phyloP scores from a whole-genome alignment of 2,888 invertebrate genomes.

The Melanostoma mellinum region DNA sequence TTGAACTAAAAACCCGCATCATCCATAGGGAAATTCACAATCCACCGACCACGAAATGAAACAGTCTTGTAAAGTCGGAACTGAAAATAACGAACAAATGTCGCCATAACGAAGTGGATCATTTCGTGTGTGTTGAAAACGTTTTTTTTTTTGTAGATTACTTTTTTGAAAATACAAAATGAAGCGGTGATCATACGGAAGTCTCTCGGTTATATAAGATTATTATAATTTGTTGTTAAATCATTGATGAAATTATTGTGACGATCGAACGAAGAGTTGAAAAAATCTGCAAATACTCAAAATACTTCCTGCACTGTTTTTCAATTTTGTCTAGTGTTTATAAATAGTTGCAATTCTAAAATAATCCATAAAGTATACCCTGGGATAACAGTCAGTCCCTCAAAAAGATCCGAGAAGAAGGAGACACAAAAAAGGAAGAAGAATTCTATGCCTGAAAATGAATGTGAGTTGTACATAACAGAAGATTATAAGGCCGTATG shows the following conservation, averaged over 20 bases:
- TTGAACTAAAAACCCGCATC: conserved; percentile 35
- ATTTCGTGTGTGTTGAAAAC: conserved; percentile 30
- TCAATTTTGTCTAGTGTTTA: conserved; percentile 44
- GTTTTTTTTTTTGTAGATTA: conserved; percentile 6
- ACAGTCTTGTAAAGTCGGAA: conserved; percentile 43
- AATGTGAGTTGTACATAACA: conserved; percentile 52
- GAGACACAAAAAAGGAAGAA: conserved; percentile 29
- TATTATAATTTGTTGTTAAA: conserved; percentile 30
- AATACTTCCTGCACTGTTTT: conserved; percentile 64
- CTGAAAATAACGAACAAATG: conserved; percentile 36
- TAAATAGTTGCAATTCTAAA: conserved; percentile 70
- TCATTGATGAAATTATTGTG: conserved; percentile 2
- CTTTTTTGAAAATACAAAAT: conserved; percentile 20
- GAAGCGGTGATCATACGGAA: not conserved
- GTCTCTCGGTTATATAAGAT: conserved; percentile 55
- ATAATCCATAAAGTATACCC: conserved; percentile 65
- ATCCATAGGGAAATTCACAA: conserved; percentile 31
- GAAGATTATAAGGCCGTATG: conserved; percentile 14
- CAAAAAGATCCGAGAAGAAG: conserved; percentile 14
- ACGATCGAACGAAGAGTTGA: not conserved
- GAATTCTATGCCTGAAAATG: conserved; percentile 50
- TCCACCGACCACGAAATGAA: conserved; percentile 28
- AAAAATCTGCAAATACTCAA: conserved; percentile 25
- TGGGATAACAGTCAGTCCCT: conserved; percentile 57
- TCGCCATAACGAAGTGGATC: conserved; percentile 48